Evolutionary conservation across 1,140 invertebrate species (phyloP).

Genomic region (Scaptomyza pallida): DNA sequence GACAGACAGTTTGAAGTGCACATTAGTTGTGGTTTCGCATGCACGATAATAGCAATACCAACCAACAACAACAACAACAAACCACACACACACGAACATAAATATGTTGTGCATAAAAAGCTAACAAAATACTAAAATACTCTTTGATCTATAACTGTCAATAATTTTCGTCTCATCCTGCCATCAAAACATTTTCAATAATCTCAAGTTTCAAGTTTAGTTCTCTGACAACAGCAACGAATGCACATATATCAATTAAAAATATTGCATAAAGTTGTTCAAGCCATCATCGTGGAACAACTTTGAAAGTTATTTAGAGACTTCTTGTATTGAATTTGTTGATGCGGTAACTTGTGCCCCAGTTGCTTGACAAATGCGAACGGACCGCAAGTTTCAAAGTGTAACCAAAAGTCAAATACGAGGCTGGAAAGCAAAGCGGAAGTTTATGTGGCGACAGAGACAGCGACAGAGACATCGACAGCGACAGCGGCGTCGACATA

Average conservation of each 20-base stretch:
- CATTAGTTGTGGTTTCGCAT: constrained; percentile 71
- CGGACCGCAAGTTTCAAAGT: constrained; percentile 1
- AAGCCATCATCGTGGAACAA: too few relatives aligned
- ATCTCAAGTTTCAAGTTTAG: too few relatives aligned
- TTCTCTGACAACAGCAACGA: too few relatives aligned
- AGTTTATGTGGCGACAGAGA: constrained; percentile 58
- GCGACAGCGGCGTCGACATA: constrained; percentile 8
- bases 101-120: not conserved
- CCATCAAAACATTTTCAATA: too few relatives aligned
- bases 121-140: constrained; percentile 8
- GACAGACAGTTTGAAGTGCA: constrained; percentile 65
- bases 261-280: not conserved
- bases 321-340: not conserved
- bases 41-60: constrained; percentile 52
- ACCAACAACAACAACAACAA: constrained; percentile 16
- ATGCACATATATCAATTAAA: too few relatives aligned
- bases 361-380: constrained; percentile 3
- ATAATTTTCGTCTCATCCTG: too few relatives aligned
- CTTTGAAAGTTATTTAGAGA: not conserved
- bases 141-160: not conserved
- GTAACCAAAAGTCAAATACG: constrained; percentile 51
- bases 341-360: not conserved
- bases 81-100: constrained; percentile 19
- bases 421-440: constrained; percentile 56
- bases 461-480: not conserved